phyloP scores from a whole-genome alignment of 2,113 vertebrate genomes.

The Oxyura jamaicensis region DNA sequence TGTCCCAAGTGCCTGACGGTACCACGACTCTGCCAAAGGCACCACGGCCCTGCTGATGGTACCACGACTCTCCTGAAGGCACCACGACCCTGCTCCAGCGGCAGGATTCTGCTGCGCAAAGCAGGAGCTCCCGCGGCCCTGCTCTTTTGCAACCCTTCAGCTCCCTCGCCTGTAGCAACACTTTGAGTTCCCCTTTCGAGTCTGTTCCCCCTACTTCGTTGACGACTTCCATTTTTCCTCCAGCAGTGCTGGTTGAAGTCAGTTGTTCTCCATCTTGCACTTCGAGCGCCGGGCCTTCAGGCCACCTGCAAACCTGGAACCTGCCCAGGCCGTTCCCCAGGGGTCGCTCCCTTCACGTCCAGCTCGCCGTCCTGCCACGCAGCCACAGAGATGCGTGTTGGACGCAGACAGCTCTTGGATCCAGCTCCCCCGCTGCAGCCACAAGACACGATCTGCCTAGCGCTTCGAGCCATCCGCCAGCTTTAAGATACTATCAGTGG shows the following conservation, averaged over 20 bases:
- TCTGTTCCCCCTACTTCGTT: background rate
- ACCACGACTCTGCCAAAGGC: no score
- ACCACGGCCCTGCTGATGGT: no score
- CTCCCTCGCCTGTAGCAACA: background rate
- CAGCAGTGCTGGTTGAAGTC: background rate
- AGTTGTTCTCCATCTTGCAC: background rate
- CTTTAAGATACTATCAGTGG: background rate
- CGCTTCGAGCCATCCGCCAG: background rate
- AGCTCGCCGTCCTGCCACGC: background rate
- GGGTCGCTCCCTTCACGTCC: background rate
- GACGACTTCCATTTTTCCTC: background rate
- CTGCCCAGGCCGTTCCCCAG: background rate
- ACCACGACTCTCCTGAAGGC: no score
- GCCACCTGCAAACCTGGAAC: background rate
- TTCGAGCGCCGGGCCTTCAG: background rate
- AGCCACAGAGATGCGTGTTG: accelerated
- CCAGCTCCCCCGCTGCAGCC: background rate
- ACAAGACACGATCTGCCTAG: background rate
- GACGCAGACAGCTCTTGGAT: background rate
- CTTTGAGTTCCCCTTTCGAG: background rate
- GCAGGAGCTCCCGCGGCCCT: background rate
- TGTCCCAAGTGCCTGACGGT: background rate
- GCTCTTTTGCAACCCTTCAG: background rate
- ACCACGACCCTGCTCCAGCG: background rate
- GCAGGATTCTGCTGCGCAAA: background rate